Percentiles rank a stretch among this genome's conserved stretches.
Conservation (phyloP, 2,797 vertebrate genomes). For the Choloepus didactylus region DNA sequence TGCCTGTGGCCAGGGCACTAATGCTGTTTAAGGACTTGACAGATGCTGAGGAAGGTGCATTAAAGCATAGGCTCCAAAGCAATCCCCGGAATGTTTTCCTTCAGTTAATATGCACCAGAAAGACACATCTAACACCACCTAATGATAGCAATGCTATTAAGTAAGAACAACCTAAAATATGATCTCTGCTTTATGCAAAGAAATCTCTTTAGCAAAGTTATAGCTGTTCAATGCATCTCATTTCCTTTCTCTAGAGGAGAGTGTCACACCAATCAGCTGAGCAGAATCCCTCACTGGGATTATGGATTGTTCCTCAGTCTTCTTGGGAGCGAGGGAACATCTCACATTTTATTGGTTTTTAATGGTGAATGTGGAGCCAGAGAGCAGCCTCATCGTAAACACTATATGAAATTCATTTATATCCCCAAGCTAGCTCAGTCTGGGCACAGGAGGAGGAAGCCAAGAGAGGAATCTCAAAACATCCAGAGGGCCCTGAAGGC, state of each 20-base stretch:
- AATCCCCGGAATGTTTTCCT: no score
- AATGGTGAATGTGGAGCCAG: constrained; percentile 5
- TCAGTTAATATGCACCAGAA: background rate
- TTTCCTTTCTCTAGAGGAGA: background rate
- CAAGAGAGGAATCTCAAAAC: constrained; percentile 19
- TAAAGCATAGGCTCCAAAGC: background rate
- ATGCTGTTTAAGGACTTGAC: background rate
- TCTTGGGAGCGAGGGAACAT: background rate
- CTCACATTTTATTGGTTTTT: constrained; percentile 1
- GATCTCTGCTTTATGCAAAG: background rate
- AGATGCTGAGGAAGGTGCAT: background rate
- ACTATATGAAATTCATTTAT: constrained; percentile 49
- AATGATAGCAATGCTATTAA: background rate
- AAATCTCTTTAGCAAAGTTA: background rate
- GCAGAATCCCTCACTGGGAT: background rate
- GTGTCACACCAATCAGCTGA: background rate
- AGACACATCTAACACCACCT: background rate
- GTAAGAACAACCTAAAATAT: background rate
- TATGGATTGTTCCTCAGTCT: background rate
- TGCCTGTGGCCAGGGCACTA: background rate
- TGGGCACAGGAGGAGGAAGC: background rate
- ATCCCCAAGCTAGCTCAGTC: constrained; percentile 20
- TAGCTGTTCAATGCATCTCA: background rate
- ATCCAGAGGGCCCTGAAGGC: background rate
- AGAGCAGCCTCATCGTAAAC: background rate